Base-by-base conservation (phyloP, 2,797 vertebrate genomes). In the Diplodus puntazzo region DNA sequence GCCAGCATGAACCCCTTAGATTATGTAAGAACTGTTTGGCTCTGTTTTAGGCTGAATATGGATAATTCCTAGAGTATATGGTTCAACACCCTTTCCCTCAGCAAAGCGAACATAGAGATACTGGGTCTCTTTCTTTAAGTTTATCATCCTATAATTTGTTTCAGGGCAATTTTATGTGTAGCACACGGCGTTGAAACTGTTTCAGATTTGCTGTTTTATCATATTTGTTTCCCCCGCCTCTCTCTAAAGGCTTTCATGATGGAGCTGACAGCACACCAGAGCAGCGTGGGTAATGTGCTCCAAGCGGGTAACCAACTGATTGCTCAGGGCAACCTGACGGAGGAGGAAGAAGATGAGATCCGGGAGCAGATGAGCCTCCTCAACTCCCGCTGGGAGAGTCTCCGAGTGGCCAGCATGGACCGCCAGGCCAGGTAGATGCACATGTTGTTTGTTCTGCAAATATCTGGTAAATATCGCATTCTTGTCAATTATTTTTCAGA, bases 221-320 rank as follows among this genome's bases (percentile, higher is more conserved):
- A 21, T 57, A 63, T 43, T 48, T 45, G 2, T 70, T 25, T 50
- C 8, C 23, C 25, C 17, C 27, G 30, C 12, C n/a, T 62, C 17
- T 23, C 53, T 16, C 11, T 43, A 11, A 82, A 98, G 98, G 87
- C 80, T 75, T 99, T 99, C 72, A 99, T 99, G 98, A 98, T 99
- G 98, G 97, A 99, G 90, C 92, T 99, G 81, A 99, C 98, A 0
- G 97, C 97, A 0, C 98, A 99, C 89, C 98, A 99, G 95, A 99
- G 98, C 95, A 99, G 96, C 0, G 98, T 99, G 84, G 98, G 98
- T 30, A 98, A 94, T 0, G 97, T 99, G 79, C 96, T 99, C 54
- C 98, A 99, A 89, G 97, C 96, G 0, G 98, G 98, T 17, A 99
- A 97, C 93, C 98, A 98, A 46, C 94, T 99, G 79, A 97, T 99